Conservation (phyloP, 2,113 vertebrate genomes). For the Cranoglanis bouderius region DNA sequence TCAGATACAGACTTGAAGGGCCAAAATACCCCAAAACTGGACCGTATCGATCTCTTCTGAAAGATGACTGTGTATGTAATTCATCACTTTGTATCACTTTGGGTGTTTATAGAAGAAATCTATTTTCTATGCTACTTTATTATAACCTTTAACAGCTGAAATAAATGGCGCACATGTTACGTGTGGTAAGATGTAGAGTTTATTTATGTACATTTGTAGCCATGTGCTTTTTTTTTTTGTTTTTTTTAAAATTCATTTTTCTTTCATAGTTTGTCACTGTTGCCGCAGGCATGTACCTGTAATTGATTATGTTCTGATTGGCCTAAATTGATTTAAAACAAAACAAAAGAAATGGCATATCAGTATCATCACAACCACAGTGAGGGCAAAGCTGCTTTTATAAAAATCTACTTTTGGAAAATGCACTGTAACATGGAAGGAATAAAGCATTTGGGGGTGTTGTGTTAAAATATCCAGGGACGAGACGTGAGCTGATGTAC, state of each 20-base stretch:
- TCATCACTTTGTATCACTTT: slow-evolving; percentile 62
- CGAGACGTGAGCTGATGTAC: not conserved
- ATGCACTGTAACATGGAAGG: not conserved
- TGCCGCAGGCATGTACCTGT: not conserved
- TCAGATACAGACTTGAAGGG: slow-evolving; percentile 31
- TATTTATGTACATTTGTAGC: slow-evolving; percentile 35
- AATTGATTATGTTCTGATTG: not conserved
- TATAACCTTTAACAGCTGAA: slow-evolving; percentile 85
- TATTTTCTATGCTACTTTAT: slow-evolving; percentile 85
- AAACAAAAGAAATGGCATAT: not conserved
- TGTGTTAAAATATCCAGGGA: not conserved
- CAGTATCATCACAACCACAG: not conserved
- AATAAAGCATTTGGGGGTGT: not conserved
- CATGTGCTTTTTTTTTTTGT: not conserved
- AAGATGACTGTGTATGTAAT: slow-evolving; percentile 39
- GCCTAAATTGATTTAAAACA: not conserved
- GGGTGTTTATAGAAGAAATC: slow-evolving; percentile 71
- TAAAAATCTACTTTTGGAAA: not conserved
- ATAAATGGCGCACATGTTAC: slow-evolving; percentile 85
- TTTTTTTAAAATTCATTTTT: too few relatives aligned
- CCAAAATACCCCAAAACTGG: slow-evolving; percentile 19
- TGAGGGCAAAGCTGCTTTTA: not conserved
- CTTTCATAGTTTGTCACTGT: not conserved
- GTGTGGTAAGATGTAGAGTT: slow-evolving; percentile 61
- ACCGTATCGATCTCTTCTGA: slow-evolving; percentile 47